These are phyloP conservation scores for Phacellophora camtschatica DNA, from an alignment of 30 jellyfish, hydroid and myxozoan genomes.

Conservation along the genomic window DNA sequence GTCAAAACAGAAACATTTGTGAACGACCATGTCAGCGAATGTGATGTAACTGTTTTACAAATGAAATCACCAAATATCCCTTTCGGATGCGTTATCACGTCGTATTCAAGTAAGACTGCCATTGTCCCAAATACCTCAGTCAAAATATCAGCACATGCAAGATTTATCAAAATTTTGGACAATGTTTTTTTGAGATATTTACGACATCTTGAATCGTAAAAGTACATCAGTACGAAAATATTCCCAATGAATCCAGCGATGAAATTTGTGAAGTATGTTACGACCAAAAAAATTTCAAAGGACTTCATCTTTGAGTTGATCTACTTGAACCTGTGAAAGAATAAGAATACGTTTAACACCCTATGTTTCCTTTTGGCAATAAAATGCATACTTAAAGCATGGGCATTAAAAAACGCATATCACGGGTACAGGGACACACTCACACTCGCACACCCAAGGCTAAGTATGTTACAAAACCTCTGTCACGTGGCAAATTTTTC, in stretches of 20 bases:
- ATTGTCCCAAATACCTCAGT: conserved; percentile 62
- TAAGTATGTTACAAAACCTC: too few relatives aligned
- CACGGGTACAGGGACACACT: too few relatives aligned
- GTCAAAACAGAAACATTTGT: conserved; percentile 64
- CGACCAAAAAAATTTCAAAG: conserved; percentile 24
- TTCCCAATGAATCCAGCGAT: conserved; percentile 51
- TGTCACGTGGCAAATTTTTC: too few relatives aligned
- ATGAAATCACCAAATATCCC: conserved; percentile 51
- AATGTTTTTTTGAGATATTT: conserved; percentile 23
- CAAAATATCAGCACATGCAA: conserved; percentile 50
- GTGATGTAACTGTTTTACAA: conserved; percentile 52
- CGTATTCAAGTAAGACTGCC: conserved; percentile 11
- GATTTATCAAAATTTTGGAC: conserved; percentile 30
- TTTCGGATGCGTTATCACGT: conserved; percentile 28
- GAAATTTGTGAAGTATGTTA: conserved; percentile 31
- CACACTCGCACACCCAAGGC: too few relatives aligned
- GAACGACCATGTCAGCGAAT: conserved; percentile 56
- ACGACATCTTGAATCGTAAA: conserved; percentile 28
- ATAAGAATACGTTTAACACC: too few relatives aligned
- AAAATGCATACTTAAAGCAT: too few relatives aligned
- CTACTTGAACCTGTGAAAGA: too few relatives aligned
- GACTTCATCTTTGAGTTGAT: conserved; percentile 27
- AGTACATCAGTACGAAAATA: conserved; percentile 27
- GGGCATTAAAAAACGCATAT: too few relatives aligned
- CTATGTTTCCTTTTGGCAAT: too few relatives aligned